Conservation (phyloP, 2,888 invertebrate species). For the Mimachlamys varia region DNA sequence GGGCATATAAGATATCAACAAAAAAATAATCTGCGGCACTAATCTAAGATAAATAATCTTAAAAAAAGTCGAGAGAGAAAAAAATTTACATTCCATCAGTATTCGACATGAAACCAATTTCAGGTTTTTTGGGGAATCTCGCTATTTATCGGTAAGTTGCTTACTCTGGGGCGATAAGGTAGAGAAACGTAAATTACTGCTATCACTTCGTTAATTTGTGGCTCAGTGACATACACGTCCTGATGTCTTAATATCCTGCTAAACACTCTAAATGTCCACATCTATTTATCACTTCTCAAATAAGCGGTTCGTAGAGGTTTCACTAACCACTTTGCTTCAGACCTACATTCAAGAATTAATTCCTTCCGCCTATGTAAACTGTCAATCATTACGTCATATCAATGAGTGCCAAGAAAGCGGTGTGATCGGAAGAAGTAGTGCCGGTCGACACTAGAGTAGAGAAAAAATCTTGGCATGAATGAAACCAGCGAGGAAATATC, state of each 20-base stretch:
- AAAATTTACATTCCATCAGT: slow-evolving; percentile 7
- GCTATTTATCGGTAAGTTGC: not conserved
- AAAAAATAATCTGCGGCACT: not conserved
- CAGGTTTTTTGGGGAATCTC: not conserved
- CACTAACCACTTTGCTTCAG: slow-evolving; percentile 23
- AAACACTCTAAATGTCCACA: slow-evolving; percentile 20
- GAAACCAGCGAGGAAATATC: slow-evolving; percentile 29
- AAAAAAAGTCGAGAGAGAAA: not conserved
- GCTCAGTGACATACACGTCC: not conserved
- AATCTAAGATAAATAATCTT: not conserved
- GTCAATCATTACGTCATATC: slow-evolving; percentile 32
- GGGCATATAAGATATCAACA: not conserved
- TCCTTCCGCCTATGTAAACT: slow-evolving; percentile 33
- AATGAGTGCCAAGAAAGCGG: not conserved
- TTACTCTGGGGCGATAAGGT: slow-evolving; percentile 6
- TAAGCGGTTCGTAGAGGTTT: not conserved
- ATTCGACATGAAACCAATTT: not conserved
- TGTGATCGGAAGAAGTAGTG: slow-evolving; percentile 31
- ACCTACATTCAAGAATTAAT: slow-evolving; percentile 15
- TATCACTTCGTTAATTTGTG: not conserved
- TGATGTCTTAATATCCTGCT: slow-evolving; percentile 1
- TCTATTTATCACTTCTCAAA: slow-evolving; percentile 16
- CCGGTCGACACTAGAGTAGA: not conserved
- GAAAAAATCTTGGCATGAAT: slow-evolving; percentile 36
- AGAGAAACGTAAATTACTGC: not conserved